Evolutionary conservation across 1,140 invertebrate genomes (phyloP), one percentile per base, ranked within the genome.

Genomic region (Druon quercuslanigerum): DNA sequence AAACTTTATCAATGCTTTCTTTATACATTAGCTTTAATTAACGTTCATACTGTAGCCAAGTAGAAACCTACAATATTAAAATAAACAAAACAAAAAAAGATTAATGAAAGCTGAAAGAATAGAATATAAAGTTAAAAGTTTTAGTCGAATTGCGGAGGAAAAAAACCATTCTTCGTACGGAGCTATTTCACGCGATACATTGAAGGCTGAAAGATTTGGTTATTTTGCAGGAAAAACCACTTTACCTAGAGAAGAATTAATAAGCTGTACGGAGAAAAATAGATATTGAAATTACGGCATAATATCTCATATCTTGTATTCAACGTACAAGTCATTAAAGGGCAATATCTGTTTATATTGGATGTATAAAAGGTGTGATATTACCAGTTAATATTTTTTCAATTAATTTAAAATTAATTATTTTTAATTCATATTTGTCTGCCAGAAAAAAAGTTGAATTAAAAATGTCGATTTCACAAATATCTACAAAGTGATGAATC

Each of bases 81-180:
- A 33, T 66, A 5, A 66, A 40, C 14, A 66, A 33, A 33, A 66
- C 12, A 33, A 20, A 16, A 66, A 33, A 66, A 25, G 57, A 60
- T 33, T 3, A 13, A 20, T 60, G 25, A 66, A 66, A 66, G 33
- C 16, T 66, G 25, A 40, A 46, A 66, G 20, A 66, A 66, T 14
- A 40, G 60, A 66, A 40, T 33, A 66, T 46, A 66, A 66, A 66
- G 60, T 66, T 33, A 66, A 66, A 66, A 66, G 60, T 66, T 66
- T 66, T n/a, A 66, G 60, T 33, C 60, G 60, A 66, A 46, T 66
- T 16, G 16, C 25, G 60, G 25, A 66, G 60, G 17, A 66, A 66
- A 66, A 33, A 14, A 40, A 66, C 60, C 16, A 66, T 66, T 66
- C 60, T 33, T 25, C 60, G 46, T 33, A 66, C 60, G 60, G 25